Percentiles rank a stretch among this genome's conserved stretches.
phyloP scores from a whole-genome alignment of 2,113 vertebrate genomes.

The Malaclemys terrapin region DNA sequence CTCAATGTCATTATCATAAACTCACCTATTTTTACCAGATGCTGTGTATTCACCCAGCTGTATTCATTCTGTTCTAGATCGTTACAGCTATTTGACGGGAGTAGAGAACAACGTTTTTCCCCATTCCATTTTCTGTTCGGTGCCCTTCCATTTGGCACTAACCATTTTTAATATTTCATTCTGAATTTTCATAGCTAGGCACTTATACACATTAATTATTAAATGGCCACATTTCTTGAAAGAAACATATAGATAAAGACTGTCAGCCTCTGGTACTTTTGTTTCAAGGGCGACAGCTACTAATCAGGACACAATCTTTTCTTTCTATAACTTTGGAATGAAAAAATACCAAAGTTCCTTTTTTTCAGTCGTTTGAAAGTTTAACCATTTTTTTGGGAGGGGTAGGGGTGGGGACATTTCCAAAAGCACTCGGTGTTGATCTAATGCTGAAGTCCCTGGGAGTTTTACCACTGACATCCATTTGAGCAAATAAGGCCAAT shows the following conservation, averaged over 20 bases:
- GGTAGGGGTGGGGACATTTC: not conserved
- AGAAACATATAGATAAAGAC: conserved; percentile 31
- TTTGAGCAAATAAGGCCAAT: not conserved
- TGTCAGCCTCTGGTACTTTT: not conserved
- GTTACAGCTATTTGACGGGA: conserved; percentile 54
- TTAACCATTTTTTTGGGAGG: not conserved
- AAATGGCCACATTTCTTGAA: conserved; percentile 30
- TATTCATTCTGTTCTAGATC: conserved; percentile 68
- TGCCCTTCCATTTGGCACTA: conserved; percentile 45
- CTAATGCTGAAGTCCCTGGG: not conserved
- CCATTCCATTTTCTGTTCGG: not conserved
- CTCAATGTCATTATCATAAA: not conserved
- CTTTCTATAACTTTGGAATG: conserved; percentile 21
- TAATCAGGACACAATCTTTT: rapidly evolving
- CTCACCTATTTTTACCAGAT: not conserved
- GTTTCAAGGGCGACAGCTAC: not conserved
- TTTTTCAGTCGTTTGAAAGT: conserved; percentile 25
- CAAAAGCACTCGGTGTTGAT: not conserved
- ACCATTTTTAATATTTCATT: conserved; percentile 74
- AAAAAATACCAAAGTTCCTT: not conserved
- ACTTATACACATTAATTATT: conserved; percentile 76
- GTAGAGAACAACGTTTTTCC: conserved; percentile 1
- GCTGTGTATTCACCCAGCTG: not conserved
- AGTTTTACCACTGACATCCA: not conserved
- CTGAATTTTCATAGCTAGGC: conserved; percentile 68